Percentiles rank a stretch among this genome's conserved stretches.
Conservation (phyloP, 1,140 invertebrate species). For the Ectropis grisescens region DNA sequence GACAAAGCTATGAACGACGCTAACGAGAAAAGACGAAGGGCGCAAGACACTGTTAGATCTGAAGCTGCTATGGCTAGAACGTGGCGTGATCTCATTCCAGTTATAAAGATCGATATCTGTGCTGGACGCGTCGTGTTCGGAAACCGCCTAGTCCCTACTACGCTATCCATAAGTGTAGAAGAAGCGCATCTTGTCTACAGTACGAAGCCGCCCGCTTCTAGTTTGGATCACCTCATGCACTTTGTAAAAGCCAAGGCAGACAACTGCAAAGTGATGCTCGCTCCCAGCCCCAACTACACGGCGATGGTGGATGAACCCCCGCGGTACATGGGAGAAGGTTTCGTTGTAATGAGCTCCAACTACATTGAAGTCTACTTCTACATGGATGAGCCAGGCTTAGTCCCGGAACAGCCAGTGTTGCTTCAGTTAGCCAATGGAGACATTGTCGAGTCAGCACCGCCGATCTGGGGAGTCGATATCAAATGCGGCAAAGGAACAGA, state of each 20-base stretch:
- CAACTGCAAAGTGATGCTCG: slow-evolving; percentile 94
- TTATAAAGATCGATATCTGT: slow-evolving; percentile 95
- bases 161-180: slow-evolving; percentile 92
- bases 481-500: slow-evolving; percentile 97
- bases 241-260: slow-evolving; percentile 95
- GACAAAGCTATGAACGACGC: slow-evolving; percentile 74
- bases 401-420: slow-evolving; percentile 90
- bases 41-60: slow-evolving; percentile 76
- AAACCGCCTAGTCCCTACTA: slow-evolving; percentile 95
- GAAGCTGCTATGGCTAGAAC: slow-evolving; percentile 85
- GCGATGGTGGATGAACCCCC: slow-evolving; percentile 96
- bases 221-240: slow-evolving; percentile 96
- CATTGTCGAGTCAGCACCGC: slow-evolving; percentile 90
- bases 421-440: slow-evolving; percentile 94
- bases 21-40: slow-evolving; percentile 70
- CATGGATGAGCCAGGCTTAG: slow-evolving; percentile 93
- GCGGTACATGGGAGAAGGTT: slow-evolving; percentile 97
- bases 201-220: slow-evolving; percentile 93
- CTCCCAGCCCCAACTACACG: slow-evolving; percentile 93
- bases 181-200: slow-evolving; percentile 96
- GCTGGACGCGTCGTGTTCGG: slow-evolving; percentile 95
- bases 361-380: slow-evolving; percentile 96
- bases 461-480: slow-evolving; percentile 95
- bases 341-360: slow-evolving; percentile 96
- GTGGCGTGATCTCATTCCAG: slow-evolving; percentile 96